Evolutionary conservation across 2,888 invertebrate genomes (phyloP).

Genomic region (Chloromyia formosa): DNA sequence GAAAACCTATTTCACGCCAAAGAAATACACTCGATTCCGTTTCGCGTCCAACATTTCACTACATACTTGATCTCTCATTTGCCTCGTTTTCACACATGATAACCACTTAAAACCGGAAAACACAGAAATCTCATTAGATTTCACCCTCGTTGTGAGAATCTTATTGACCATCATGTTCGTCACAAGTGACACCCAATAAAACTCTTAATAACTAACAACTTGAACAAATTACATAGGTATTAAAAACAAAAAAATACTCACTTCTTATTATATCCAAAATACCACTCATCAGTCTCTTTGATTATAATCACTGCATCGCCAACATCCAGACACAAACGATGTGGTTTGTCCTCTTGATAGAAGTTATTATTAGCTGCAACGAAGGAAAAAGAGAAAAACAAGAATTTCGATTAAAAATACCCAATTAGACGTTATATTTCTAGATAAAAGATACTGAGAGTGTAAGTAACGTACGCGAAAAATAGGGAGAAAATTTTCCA

Average conservation of each 20-base stretch:
- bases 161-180: no score
- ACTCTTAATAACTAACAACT: no score
- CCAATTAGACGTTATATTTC: conserved; percentile 16
- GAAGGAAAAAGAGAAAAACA: background rate
- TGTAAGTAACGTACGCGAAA: background rate
- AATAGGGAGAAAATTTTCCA: background rate
- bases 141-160: no score
- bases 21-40: no score
- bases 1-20: no score
- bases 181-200: no score
- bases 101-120: no score
- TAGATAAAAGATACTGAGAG: background rate
- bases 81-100: no score
- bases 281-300: conserved; percentile 63
- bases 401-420: conserved; percentile 11
- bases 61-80: no score
- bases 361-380: conserved; percentile 63
- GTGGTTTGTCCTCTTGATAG: conserved; percentile 61
- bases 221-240: no score
- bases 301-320: conserved; percentile 63
- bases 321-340: conserved; percentile 62
- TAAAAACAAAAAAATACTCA: conserved; percentile 53
- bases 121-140: no score
- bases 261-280: conserved; percentile 64
- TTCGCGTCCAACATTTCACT: no score